Percentiles rank a stretch among this genome's conserved stretches.
Evolutionary conservation across 2,888 invertebrate genomes (phyloP).

Genomic region (Eumerus sabulonum): DNA sequence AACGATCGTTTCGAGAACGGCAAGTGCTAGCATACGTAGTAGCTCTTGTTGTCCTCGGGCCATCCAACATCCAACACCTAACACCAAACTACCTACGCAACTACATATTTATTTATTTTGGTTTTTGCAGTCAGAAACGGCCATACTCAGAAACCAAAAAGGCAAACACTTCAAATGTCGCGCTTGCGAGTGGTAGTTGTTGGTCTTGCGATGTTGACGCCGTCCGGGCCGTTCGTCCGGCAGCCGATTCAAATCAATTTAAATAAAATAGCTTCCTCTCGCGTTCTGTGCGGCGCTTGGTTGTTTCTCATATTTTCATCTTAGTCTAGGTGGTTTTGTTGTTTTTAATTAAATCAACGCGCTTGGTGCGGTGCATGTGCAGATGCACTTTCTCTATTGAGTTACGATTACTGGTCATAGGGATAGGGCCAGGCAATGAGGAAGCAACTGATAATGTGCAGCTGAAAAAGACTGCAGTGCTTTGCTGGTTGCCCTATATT

Average conservation of each 20-base stretch:
- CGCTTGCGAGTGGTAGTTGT: conserved; percentile 35
- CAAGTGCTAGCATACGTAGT: conserved; percentile 55
- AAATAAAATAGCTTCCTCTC: conserved; percentile 56
- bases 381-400: no score
- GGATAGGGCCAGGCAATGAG: neutral
- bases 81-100: conserved; percentile 62
- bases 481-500: no score
- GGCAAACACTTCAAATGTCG: conserved; percentile 61
- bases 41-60: conserved; percentile 48
- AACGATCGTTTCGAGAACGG: conserved; percentile 60
- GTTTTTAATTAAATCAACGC: no score
- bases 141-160: conserved; percentile 36
- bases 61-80: conserved; percentile 41
- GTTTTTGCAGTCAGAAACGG: conserved; percentile 48
- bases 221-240: conserved; percentile 59
- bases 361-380: no score
- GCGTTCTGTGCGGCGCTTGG: conserved; percentile 4
- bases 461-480: no score
- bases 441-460: neutral
- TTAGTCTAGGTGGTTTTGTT: no score
- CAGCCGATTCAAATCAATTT: conserved; percentile 67
- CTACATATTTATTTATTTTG: conserved; percentile 59
- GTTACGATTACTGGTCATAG: no score
- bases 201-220: conserved; percentile 55
- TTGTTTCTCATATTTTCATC: conserved; percentile 4